Conservation (phyloP, 2,797 vertebrate genomes). For the Sphaeramia orbicularis region DNA sequence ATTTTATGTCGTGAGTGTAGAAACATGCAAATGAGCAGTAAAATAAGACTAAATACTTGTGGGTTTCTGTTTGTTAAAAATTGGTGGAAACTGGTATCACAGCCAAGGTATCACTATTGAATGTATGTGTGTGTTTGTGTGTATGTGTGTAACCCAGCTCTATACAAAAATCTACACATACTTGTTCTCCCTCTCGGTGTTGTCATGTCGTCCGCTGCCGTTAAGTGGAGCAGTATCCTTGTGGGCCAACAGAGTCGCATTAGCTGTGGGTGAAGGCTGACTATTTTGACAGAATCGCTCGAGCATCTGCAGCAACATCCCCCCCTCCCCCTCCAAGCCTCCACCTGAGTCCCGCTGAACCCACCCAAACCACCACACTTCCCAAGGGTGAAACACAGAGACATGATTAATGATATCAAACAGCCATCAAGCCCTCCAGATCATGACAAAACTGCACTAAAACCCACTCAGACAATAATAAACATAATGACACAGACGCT, state of each 20-base stretch:
- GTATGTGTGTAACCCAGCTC: too few relatives aligned
- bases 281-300: constrained; percentile 62
- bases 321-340: background rate
- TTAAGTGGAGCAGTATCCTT: constrained; percentile 43
- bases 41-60: too few relatives aligned
- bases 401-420: constrained; percentile 42
- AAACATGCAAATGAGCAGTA: too few relatives aligned
- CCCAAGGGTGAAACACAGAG: constrained; percentile 15
- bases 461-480: background rate
- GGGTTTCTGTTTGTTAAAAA: too few relatives aligned
- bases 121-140: too few relatives aligned
- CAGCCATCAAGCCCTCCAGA: constrained; percentile 23
- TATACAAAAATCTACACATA: too few relatives aligned
- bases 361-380: background rate
- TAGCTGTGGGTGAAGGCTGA: constrained; percentile 30
- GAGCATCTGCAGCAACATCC: constrained; percentile 40
- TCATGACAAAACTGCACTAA: background rate
- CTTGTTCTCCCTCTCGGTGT: too few relatives aligned
- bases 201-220: constrained; percentile 28
- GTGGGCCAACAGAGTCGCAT: constrained; percentile 51
- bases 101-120: too few relatives aligned
- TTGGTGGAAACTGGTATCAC: too few relatives aligned
- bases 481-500: background rate
- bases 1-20: too few relatives aligned
- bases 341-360: background rate